phyloP scores from a whole-genome alignment of 2,797 vertebrate genomes.

The Manis pentadactyla region DNA sequence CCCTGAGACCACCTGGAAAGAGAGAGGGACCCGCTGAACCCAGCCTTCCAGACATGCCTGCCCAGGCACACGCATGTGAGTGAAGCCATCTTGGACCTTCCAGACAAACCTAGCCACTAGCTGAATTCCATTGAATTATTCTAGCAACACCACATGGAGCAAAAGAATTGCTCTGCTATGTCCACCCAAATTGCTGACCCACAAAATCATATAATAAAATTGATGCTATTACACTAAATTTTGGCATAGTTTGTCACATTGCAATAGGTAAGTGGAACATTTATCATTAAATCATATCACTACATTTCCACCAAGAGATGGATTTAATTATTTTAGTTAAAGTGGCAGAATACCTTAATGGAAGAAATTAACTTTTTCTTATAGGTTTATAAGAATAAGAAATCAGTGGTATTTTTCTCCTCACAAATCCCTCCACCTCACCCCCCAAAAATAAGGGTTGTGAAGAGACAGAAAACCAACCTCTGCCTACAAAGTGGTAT shows the following conservation, averaged over 20 bases:
- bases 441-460: background rate
- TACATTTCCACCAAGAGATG: background rate
- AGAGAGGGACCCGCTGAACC: background rate
- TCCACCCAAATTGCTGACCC: background rate
- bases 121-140: background rate
- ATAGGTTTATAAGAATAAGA: background rate
- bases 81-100: background rate
- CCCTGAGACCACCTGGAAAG: background rate
- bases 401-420: background rate
- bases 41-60: background rate
- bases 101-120: background rate
- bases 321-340: background rate
- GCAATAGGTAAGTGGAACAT: background rate
- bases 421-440: background rate
- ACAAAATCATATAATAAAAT: background rate
- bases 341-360: background rate
- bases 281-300: background rate
- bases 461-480: background rate
- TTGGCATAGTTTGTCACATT: background rate
- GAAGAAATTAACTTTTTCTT: background rate
- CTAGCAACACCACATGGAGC: accelerated
- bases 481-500: background rate
- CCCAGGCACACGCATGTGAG: background rate
- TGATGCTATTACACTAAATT: background rate
- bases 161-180: background rate